A percentile compares a stretch with the other conserved stretches of the same genome.
Conservation (phyloP, 2,797 vertebrate species). For the Botia almorhae region DNA sequence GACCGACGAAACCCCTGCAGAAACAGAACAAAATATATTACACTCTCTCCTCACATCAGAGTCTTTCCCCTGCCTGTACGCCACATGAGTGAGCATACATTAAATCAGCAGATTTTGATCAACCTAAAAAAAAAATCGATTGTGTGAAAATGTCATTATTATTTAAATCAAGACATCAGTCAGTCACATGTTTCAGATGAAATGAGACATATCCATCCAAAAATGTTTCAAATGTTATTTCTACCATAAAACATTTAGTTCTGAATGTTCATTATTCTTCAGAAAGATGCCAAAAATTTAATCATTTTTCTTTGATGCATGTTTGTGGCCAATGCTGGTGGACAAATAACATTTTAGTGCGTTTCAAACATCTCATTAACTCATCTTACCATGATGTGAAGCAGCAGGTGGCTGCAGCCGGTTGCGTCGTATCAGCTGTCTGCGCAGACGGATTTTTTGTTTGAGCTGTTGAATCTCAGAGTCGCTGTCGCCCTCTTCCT, state of each 20-base stretch:
- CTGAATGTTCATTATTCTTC: neutral
- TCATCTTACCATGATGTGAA: conserved; percentile 70
- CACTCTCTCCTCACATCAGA: neutral
- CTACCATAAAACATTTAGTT: no score
- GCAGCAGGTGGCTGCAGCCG: conserved; percentile 70
- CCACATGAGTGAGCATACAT: no score
- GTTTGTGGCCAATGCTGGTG: neutral
- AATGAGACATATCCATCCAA: no score
- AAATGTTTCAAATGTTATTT: neutral
- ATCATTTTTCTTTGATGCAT: neutral
- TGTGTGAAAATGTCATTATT: no score
- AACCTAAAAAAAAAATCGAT: no score
- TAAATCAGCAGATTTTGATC: no score
- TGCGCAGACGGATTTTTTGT: conserved; percentile 92
- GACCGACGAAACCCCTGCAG: conserved; percentile 81
- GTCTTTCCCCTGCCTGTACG: no score
- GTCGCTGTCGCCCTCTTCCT: conserved; percentile 88
- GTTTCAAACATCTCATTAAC: neutral
- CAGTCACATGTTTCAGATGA: no score
- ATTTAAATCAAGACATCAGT: no score
- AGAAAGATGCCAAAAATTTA: neutral
- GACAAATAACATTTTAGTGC: neutral
- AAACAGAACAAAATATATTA: neutral
- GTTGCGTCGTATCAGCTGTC: conserved; percentile 90
- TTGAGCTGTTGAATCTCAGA: conserved; percentile 95